Conservation (phyloP, 2,797 vertebrate genomes). For the Mycteria americana region DNA sequence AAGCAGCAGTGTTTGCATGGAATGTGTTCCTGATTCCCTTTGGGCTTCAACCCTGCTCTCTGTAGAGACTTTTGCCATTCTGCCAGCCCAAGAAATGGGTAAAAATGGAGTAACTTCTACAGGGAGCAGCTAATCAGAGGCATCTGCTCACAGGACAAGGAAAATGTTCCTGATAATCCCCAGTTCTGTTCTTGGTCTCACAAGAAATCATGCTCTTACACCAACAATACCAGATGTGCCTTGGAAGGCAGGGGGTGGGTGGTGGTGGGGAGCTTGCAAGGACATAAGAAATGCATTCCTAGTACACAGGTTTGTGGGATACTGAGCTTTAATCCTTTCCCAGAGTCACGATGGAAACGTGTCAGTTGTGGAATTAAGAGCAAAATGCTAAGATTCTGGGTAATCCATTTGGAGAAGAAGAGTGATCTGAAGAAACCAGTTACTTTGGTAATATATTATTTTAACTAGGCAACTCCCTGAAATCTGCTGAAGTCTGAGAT, state of each 20-base stretch:
- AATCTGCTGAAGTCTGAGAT: background rate
- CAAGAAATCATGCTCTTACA: background rate
- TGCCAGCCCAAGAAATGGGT: background rate
- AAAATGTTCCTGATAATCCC: background rate
- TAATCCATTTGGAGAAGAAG: background rate
- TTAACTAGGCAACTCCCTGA: background rate
- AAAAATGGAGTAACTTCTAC: background rate
- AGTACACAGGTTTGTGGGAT: background rate
- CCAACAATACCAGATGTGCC: background rate
- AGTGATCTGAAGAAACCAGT: background rate
- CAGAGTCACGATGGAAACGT: background rate
- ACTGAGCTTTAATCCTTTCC: background rate
- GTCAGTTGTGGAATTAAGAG: background rate
- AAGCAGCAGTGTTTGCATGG: background rate
- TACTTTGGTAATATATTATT: background rate
- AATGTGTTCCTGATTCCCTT: background rate
- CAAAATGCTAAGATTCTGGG: background rate
- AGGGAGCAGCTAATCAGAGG: background rate
- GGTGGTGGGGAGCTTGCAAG: background rate
- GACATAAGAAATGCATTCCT: background rate
- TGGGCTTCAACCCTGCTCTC: background rate
- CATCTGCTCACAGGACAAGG: background rate
- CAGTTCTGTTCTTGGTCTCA: background rate
- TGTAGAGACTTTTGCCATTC: background rate
- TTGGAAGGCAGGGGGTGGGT: background rate